Base-by-base conservation (phyloP, 2,888 invertebrate species). In the Cryptosula pallasiana region DNA sequence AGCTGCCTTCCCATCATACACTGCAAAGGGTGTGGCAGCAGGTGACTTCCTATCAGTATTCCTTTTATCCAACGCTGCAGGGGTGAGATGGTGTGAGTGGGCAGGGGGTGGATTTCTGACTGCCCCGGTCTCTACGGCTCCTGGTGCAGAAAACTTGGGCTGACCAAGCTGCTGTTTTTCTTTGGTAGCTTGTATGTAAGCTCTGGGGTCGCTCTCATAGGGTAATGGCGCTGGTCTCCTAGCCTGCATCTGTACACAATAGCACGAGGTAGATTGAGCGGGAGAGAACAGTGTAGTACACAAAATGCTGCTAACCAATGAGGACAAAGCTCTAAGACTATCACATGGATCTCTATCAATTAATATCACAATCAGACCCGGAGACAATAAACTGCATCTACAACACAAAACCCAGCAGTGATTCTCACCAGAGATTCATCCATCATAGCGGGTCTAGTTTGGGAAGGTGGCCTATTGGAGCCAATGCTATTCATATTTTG, bases 1-100 rank as follows among this genome's bases (percentile, higher is more conserved):
- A n/a, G 2, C n/a, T 5, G 32, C 34, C 63, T 63, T 63, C 3
- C 55, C 23, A 32, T 63, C 63, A 63, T 63, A 63, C 32, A 32
- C 34, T 13, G 27, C 9, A n/a, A 32, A 63, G 9, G 29, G 32
- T 5, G 63, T 27, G 32, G 27, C 63, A 13, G 55, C 55, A 13
- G 63, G 63, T 9, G 63, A 63, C 63, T 63, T 63, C 9, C 63
- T 20, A 32, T 63, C 63, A 63, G 63, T 29, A 27, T 5, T 32
- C 34, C 63, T 63, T 27, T 25, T 63, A 32, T 63, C 63, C 63
- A 63, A 13, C 32, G 13, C 13, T 5, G 55, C 16, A 32, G 29
- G 27, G 13, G 29, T 63, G 27, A 63, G 63, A n/a, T 63, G 63
- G 34, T 63, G 63, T 13, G 63, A 63, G 32, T 63, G 63, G 27